Evolutionary conservation across 2,888 invertebrate species (phyloP).

Genomic region (Acleris emargana): DNA sequence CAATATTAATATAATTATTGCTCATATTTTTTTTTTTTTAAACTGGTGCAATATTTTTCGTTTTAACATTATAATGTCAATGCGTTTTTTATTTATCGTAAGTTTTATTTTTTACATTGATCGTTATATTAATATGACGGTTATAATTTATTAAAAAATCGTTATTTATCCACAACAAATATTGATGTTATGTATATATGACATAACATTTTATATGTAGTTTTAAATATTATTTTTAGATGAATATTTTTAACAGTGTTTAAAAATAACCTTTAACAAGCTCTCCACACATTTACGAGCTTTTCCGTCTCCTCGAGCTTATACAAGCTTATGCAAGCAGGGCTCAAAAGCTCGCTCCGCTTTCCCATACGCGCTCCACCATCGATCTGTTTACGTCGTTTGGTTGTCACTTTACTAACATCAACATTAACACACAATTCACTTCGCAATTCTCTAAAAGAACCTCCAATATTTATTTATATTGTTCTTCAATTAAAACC

Average conservation of each 20-base stretch:
- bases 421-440: slow-evolving; percentile 35
- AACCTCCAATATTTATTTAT: not conserved
- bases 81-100: not conserved
- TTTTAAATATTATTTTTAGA: not conserved
- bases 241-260: not conserved
- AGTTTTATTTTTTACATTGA: not conserved
- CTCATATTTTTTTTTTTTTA: not conserved
- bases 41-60: not conserved
- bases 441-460: slow-evolving; percentile 31
- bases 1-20: not conserved
- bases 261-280: not conserved
- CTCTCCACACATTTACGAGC: slow-evolving; percentile 4
- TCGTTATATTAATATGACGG: not conserved
- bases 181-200: not conserved
- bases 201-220: not conserved
- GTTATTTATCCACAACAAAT: not conserved
- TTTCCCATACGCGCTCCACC: slow-evolving; percentile 5
- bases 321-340: slow-evolving; percentile 19
- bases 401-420: slow-evolving; percentile 46
- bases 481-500: too few species aligned
- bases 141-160: not conserved
- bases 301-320: slow-evolving; percentile 28
- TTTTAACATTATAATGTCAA: not conserved
- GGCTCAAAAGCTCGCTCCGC: slow-evolving; percentile 13
- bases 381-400: slow-evolving; percentile 79